Evolutionary conservation across 2,113 vertebrate genomes (phyloP), one percentile per base, ranked within the genome.

Genomic region (Mystacornis crossleyi): DNA sequence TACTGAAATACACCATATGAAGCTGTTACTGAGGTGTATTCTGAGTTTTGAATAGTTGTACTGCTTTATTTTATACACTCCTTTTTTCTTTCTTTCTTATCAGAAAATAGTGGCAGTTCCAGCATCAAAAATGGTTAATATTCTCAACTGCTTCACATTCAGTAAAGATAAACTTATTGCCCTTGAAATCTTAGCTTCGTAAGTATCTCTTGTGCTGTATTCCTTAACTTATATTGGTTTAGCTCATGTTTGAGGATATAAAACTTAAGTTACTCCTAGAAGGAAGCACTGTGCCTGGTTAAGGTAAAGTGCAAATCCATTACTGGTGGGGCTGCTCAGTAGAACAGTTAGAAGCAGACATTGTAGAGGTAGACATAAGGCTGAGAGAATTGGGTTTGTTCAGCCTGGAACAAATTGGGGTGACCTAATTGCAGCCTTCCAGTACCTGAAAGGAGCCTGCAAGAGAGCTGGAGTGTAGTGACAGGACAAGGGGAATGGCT

Each of bases 91-190:
- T 86, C 94, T 97, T 88, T 29, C 89, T 97, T 96, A 61, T 74
- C 95, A 99, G 99, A 99, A 99, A 99, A 99, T 99, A 99, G 99
- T 99, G 72, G 99, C 99, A 77, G 98, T 99, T 89, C 98, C 99
- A 2, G 99, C 99, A 93, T 98, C 99, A 71, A 99, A 99, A 98
- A 99, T 99, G 83, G 99, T 99, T 95, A 99, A 99, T 90, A 99
- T 99, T 91, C 98, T 99, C 94, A 99, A 99, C 88, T 99, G 99
- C 92, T 99, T 99, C 95, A 99, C 99, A 19, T 99, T 99, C 95
- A 99, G 99, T 87, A 99, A 99, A 96, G 99, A 99, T 97, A 99
- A 99, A 94, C 98, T 99, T 70, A 80, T 99, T 79, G 99, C 99
- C 71, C 98, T 99, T 96, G 99, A 99, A 96, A 97, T 99, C 36